Evolutionary conservation across 2,797 vertebrate species (phyloP), one percentile per base, ranked within the genome.

Genomic region (Danio choprae): DNA sequence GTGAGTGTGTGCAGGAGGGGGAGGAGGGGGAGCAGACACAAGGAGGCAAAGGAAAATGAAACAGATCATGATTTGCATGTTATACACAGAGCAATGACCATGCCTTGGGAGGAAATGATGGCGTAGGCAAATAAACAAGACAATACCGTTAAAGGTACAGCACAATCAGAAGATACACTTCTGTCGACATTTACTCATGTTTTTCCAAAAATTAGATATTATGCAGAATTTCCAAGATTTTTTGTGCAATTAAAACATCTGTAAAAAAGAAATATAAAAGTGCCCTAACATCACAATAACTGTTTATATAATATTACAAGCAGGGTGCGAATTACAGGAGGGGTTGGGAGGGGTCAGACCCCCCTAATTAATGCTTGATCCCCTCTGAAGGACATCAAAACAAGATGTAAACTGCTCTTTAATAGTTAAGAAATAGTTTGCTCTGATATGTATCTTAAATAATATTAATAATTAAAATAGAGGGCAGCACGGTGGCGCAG

Each of bases 61-160:
- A 41, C 82, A 89, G 88, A 83, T 84, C 88, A 89, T 90, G 85
- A 91, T 91, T 90, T 85, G 90, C 91, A 86, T 90, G 82, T 88
- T 89, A 88, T 91, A 89, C 72, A 91, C 89, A 89, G 89, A 90
- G 77, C 86, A 81, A 7, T 7, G 81, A 71, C 85, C 80, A 82
- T 50, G 74, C 76, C 73, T 82, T 74, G 50, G 68, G 55, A 80
- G 77, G 75, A 81, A 83, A 67, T 62, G 50, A 86, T 88, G 82
- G 87, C 87, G 80, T 76, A 88, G 78, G 89, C 77, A 81, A 86
- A 84, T 81, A 86, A 78, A 84, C 70, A 84, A 74, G 46, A 59
- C 73, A 64, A n/a, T 53, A 29, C 80, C 48, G 53, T 78, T 68
- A 64, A 70, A 75, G 74, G 85, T 83, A 80, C 70, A 41, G 7